A percentile compares a stretch with the other conserved stretches of the same genome.
Evolutionary conservation across 2,797 vertebrate genomes (phyloP).

Genomic region (Enteromius trimaculatus): DNA sequence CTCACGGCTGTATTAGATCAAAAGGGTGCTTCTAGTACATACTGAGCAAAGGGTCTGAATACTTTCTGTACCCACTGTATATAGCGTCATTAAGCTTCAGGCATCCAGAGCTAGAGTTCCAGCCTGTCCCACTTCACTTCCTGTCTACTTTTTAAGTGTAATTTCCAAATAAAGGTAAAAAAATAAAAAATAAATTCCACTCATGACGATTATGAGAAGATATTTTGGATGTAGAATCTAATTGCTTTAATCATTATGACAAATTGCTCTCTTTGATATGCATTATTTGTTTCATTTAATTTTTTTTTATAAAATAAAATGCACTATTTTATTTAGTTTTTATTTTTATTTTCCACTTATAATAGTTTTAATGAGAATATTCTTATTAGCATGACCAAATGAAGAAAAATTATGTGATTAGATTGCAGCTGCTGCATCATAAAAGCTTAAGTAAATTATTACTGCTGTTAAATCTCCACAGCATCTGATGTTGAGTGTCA

Average conservation of each 20-base stretch:
- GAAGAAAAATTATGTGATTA: not conserved
- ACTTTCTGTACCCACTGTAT: no score
- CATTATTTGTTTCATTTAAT: not conserved
- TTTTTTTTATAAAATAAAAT: not conserved
- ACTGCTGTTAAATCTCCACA: not conserved
- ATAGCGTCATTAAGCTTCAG: no score
- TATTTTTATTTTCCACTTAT: not conserved
- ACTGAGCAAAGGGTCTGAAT: no score
- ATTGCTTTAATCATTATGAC: not conserved
- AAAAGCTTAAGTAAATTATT: not conserved
- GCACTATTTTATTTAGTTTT: not conserved
- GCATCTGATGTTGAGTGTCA: slow-evolving; percentile 16
- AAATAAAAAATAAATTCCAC: not conserved
- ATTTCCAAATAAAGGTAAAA: no score
- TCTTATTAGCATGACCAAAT: not conserved
- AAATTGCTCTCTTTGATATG: not conserved
- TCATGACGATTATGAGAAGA: not conserved
- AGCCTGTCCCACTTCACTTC: no score
- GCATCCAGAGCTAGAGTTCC: no score
- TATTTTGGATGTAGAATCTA: not conserved
- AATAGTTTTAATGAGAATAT: not conserved
- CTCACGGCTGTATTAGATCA: no score
- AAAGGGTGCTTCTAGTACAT: no score
- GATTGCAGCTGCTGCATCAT: not conserved
- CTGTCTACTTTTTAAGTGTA: no score